Conservation (phyloP, 2,888 invertebrate species). For the Metopia argyrocephala region DNA sequence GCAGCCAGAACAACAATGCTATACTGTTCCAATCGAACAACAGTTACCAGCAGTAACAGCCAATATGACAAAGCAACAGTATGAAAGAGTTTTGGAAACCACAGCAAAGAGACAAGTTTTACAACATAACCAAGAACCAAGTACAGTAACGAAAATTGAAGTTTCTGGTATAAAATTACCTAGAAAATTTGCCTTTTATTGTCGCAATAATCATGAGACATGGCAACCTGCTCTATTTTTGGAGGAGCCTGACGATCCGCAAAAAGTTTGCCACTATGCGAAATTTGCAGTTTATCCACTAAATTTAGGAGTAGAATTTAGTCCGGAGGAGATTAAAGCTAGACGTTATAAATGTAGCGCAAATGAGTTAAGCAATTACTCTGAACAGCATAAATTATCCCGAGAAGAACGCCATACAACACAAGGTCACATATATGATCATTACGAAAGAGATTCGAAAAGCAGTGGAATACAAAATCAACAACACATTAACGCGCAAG, state of each 20-base stretch:
- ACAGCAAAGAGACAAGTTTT: constrained; percentile 39
- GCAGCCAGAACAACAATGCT: constrained; percentile 50
- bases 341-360: constrained; percentile 70
- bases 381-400: neutral
- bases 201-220: constrained; percentile 76
- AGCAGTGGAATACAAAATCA: constrained; percentile 37
- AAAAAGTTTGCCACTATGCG: constrained; percentile 76
- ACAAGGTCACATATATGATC: constrained; percentile 41
- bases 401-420: constrained; percentile 51
- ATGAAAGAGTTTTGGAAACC: constrained; percentile 63
- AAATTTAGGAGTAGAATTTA: constrained; percentile 75
- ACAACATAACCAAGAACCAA: constrained; percentile 53
- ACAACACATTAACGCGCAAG: constrained; percentile 44
- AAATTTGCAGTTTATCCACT: constrained; percentile 76
- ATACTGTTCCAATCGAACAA: constrained; percentile 65
- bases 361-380: constrained; percentile 37
- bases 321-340: constrained; percentile 77
- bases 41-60: constrained; percentile 65
- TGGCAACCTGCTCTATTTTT: constrained; percentile 78
- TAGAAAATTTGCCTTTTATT: constrained; percentile 74
- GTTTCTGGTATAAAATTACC: constrained; percentile 73
- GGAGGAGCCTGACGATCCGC: constrained; percentile 77
- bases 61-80: constrained; percentile 62
- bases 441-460: constrained; percentile 18
- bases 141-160: constrained; percentile 32